Conservation (phyloP, 2,888 invertebrate genomes). For the Leucophenga maculata region DNA sequence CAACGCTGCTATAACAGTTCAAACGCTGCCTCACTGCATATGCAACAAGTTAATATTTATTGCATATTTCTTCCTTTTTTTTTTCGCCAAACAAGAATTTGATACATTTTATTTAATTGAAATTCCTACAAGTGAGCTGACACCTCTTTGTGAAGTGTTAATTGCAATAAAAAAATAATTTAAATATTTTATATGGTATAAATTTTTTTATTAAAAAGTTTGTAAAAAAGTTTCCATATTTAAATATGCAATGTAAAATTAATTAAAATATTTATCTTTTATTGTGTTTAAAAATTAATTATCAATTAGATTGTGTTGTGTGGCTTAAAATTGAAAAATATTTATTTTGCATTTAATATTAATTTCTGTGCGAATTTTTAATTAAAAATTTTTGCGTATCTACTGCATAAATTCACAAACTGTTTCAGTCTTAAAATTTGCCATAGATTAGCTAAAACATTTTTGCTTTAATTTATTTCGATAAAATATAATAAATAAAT, state of each 20-base stretch:
- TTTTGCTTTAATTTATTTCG: conserved; percentile 19
- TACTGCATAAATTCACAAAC: conserved; percentile 44
- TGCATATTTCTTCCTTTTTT: neutral
- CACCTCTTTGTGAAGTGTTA: neutral
- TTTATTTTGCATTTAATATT: neutral
- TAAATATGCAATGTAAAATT: neutral
- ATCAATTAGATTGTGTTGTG: conserved; percentile 4
- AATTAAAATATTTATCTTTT: conserved; percentile 13
- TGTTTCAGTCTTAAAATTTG: conserved; percentile 64
- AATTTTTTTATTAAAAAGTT: neutral
- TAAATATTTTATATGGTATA: neutral
- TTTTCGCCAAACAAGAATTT: conserved; percentile 19
- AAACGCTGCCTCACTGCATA: no score
- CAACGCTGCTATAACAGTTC: no score
- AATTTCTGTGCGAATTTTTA: neutral
- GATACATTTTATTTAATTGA: conserved; percentile 18
- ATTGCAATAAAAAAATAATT: neutral
- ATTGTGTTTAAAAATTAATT: conserved; percentile 9
- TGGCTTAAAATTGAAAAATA: conserved; percentile 14
- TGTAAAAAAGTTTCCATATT: neutral
- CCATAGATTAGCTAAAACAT: conserved; percentile 60
- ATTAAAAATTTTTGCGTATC: conserved; percentile 9
- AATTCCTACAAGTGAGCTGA: neutral
- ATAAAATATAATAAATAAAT: neutral
- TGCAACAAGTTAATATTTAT: neutral